phyloP scores from a whole-genome alignment of 2,797 vertebrate species.

The Lindbergichthys nudifrons region DNA sequence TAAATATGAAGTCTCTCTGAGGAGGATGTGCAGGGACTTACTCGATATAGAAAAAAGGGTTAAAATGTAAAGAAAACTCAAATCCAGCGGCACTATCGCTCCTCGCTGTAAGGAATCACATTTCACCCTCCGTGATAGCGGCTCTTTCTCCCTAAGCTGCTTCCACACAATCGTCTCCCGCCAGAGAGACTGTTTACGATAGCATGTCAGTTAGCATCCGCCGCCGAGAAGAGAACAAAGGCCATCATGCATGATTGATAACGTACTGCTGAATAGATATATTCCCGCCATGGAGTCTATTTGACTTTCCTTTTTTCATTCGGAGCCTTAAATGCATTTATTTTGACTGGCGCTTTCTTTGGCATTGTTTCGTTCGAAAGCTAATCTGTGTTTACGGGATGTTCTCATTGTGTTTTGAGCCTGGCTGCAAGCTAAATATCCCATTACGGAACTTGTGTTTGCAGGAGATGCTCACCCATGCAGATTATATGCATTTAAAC shows the following conservation, averaged over 20 bases:
- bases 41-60: constrained; percentile 15
- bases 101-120: constrained; percentile 45
- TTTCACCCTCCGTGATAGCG: constrained; percentile 55
- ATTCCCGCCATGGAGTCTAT: constrained; percentile 11
- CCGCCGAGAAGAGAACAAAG: constrained; percentile 42
- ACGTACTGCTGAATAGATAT: constrained; percentile 2
- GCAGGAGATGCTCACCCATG: constrained; percentile 1
- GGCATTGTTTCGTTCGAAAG: constrained; percentile 1
- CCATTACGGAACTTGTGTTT: constrained; percentile 41
- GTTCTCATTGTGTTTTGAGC: constrained; percentile 14
- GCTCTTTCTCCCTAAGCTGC: constrained; percentile 64
- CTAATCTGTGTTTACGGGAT: constrained; percentile 35
- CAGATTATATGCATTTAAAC: not conserved
- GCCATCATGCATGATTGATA: constrained; percentile 50
- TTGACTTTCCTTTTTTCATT: constrained; percentile 1
- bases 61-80: constrained; percentile 7
- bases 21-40: not conserved
- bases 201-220: constrained; percentile 57
- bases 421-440: constrained; percentile 43
- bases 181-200: constrained; percentile 59
- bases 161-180: constrained; percentile 64
- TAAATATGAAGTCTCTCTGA: constrained; percentile 11
- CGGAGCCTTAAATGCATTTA: constrained; percentile 5
- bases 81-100: constrained; percentile 32
- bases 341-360: not conserved